These are phyloP conservation scores for Drosophila nikananu DNA, from an alignment of 1,140 invertebrate species.

Conservation along the genomic window DNA sequence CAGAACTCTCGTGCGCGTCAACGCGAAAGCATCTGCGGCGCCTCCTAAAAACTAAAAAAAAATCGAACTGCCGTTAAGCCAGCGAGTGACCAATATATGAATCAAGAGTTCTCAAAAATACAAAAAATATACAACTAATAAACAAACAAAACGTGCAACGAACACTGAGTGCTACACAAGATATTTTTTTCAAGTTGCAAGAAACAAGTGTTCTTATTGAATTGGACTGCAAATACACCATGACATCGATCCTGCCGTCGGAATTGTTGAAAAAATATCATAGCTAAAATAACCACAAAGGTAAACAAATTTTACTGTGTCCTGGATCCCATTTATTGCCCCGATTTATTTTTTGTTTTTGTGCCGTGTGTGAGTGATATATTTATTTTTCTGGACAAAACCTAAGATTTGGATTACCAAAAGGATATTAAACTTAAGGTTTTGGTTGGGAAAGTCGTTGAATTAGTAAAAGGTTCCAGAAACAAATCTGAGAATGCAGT, in stretches of 20 bases:
- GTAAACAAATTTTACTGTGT: background rate
- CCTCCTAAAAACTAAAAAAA: conserved; percentile 26
- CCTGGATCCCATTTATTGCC: background rate
- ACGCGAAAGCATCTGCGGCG: conserved; percentile 68
- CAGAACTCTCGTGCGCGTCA: conserved; percentile 74
- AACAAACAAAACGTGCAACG: conserved; percentile 19
- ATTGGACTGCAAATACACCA: too few species aligned
- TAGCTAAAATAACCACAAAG: background rate
- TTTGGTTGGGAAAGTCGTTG: background rate
- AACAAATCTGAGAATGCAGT: background rate
- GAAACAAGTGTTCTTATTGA: too few species aligned
- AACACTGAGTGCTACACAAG: conserved; percentile 16
- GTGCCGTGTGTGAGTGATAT: background rate
- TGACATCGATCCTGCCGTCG: too few species aligned
- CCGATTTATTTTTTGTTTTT: background rate
- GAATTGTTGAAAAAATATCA: background rate
- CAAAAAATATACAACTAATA: conserved; percentile 18
- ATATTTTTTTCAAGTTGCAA: too few species aligned
- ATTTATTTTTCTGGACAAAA: background rate
- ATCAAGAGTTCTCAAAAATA: background rate
- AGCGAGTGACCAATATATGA: background rate
- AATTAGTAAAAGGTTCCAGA: background rate
- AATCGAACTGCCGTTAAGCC: conserved; percentile 14
- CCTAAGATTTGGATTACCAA: background rate
- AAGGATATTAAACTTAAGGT: background rate